Evolutionary conservation across 2,797 vertebrate species (phyloP), one percentile per base, ranked within the genome.

Genomic region (Pipistrellus pygmaeus): DNA sequence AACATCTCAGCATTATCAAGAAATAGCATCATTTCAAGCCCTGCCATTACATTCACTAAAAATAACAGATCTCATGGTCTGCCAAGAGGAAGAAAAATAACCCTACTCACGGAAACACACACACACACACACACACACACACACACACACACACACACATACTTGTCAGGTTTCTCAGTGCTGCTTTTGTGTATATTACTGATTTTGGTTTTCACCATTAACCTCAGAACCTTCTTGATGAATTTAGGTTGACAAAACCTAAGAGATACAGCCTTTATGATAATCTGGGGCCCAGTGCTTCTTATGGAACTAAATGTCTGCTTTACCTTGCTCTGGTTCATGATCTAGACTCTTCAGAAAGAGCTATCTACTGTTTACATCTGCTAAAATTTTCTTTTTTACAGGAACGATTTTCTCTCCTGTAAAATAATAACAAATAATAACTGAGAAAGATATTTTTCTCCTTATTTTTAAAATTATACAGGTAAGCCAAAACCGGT

Each of bases 11-110:
- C 0, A 0, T 25, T 25, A 85, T 93, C 35, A 0, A 75, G 93
- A 90, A 88, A 78, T 51, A 35, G 51, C 80, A 88, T 53, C 69
- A 25, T 92, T 75, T 84, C 75, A 57, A 51, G 68, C 35, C 62
- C 81, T 32, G 6, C n/a, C 51, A 48, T 71, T 55, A 32, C 15
- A 48, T 21, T 14, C 11, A 30, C 55, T 69, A 69, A 85, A 53
- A 85, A 66, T 48, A 48, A 41, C 93, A 57, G 53, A 48, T 68
- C 62, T 75, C 55, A 21, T 20, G 71, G 48, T 46, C 21, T 51
- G 32, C 30, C 30, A 55, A 71, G 64, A 78, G 85, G 60, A 93
- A 73, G 78, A 57, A 83, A 92, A 73, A 51, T 78, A 81, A 4
- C 44, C 2, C n/a, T 72, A 30, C 18, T 81, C 30, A 35, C 3